Base-by-base conservation (phyloP, 2,888 invertebrate species). In the Rhodophaea formosa region DNA sequence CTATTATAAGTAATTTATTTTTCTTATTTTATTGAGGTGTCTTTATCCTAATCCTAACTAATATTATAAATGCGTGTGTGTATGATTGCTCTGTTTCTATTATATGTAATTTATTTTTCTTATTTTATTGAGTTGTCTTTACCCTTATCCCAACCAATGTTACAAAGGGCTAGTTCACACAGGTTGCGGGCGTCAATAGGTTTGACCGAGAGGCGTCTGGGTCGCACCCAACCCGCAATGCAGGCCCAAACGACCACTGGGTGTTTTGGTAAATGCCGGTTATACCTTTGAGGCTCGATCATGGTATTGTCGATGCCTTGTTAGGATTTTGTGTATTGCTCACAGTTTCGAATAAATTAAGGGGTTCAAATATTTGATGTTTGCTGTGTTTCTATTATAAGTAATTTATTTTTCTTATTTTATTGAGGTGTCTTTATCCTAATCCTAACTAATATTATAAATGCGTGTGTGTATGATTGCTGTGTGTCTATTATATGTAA, bases 161-260 rank as follows among this genome's bases (percentile, higher is more conserved):
- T n/a, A n/a, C 86, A 88, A 88, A 90, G 85, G 86, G 80, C 78
- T 74, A 72, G 79, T 84, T 85, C 83, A 79, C 84, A 82, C 75
- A 77, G 75, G 75, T 70, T 72, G 72, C 68, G 71, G 67, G 79
- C 79, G 80, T 83, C 83, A 82, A 86, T 86, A 84, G 84, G 85
- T 79, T 81, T 83, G 85, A 83, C 86, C 81, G 83, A 79, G 77
- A 79, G 80, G 77, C 74, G 83, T 82, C 75, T 71, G 74, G 74
- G 70, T 63, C 71, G 69, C 71, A 61, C 72, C 71, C 65, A 62
- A 66, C 84, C 88, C 88, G 77, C 88, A 88, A 75, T 74, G 76
- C 74, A 69, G 70, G 70, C 68, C 51, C 46, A 56, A 71, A 68
- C 76, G 70, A 71, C 78, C 77, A 72, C 72, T 75, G 23, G 76